These are phyloP conservation scores for Polyergus mexicanus DNA, from an alignment of 1,140 invertebrate species.

Conservation along the genomic window DNA sequence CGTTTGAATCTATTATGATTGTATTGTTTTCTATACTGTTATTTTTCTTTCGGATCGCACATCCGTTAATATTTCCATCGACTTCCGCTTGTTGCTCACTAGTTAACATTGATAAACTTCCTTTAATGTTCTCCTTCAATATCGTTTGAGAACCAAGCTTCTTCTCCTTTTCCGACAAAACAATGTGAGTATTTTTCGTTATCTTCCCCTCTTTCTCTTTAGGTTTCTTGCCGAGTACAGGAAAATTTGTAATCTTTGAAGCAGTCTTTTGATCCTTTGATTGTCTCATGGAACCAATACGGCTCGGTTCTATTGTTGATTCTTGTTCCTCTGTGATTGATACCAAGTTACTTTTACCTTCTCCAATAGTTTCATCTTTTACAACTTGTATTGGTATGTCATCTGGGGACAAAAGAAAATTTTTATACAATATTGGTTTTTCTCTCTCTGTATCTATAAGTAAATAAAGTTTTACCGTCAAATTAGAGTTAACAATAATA, in stretches of 20 bases:
- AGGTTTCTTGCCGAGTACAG: constrained; percentile 76
- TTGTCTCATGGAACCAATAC: constrained; percentile 81
- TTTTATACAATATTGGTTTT: background rate
- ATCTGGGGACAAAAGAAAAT: constrained; percentile 77
- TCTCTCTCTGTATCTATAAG: background rate
- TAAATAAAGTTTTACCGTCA: background rate
- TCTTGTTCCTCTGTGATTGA: constrained; percentile 83
- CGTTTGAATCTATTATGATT: constrained; percentile 75
- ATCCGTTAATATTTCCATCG: constrained; percentile 74
- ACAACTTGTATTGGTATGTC: constrained; percentile 84
- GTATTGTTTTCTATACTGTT: constrained; percentile 79
- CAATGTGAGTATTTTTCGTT: constrained; percentile 78
- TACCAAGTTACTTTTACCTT: constrained; percentile 81
- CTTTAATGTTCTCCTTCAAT: constrained; percentile 78
- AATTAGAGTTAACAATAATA: constrained; percentile 49
- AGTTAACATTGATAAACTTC: constrained; percentile 78
- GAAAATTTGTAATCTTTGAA: constrained; percentile 78
- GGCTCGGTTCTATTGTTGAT: constrained; percentile 70
- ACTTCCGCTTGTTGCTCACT: constrained; percentile 75
- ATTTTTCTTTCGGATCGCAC: constrained; percentile 77
- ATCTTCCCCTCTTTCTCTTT: constrained; percentile 79
- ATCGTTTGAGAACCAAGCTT: constrained; percentile 76
- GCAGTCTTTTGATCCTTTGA: constrained; percentile 79
- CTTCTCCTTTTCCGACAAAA: constrained; percentile 79
- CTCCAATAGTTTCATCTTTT: constrained; percentile 80